Percentiles rank a stretch among this genome's conserved stretches.
phyloP scores from a whole-genome alignment of 2,113 vertebrate species.

The Puntigrus tetrazona region DNA sequence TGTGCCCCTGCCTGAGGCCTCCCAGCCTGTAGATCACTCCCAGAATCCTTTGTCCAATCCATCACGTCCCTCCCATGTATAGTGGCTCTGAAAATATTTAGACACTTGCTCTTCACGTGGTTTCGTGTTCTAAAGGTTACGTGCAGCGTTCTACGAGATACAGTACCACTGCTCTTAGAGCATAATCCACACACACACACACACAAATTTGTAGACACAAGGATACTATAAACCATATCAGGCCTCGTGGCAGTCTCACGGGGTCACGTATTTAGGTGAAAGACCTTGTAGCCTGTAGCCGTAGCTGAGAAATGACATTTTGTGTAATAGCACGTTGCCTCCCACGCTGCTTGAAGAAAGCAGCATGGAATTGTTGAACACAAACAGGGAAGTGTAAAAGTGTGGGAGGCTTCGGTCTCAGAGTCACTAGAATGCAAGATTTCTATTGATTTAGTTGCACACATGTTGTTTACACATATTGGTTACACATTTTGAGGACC shows the following conservation, averaged over 20 bases:
- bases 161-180: slow-evolving; percentile 40
- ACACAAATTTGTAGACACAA: slow-evolving; percentile 5
- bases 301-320: slow-evolving; percentile 31
- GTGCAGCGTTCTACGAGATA: slow-evolving; percentile 53
- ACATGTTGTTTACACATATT: slow-evolving; percentile 13
- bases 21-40: slow-evolving; percentile 24
- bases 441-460: slow-evolving; percentile 14
- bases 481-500: not conserved
- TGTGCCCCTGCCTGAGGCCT: slow-evolving; percentile 15
- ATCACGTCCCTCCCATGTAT: slow-evolving; percentile 40
- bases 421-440: slow-evolving; percentile 14
- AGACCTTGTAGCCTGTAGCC: slow-evolving; percentile 19
- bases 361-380: slow-evolving; percentile 18
- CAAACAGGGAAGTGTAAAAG: slow-evolving; percentile 19
- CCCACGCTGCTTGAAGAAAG: slow-evolving; percentile 35
- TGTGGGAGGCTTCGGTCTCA: slow-evolving; percentile 10
- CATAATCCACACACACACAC: slow-evolving; percentile 43
- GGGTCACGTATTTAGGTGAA: slow-evolving; percentile 18
- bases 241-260: not conserved
- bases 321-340: slow-evolving; percentile 24
- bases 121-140: slow-evolving; percentile 55
- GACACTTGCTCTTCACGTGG: slow-evolving; percentile 45
- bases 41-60: slow-evolving; percentile 12
- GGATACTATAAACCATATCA: slow-evolving; percentile 14
- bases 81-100: slow-evolving; percentile 39